phyloP scores from a whole-genome alignment of 2,888 invertebrate genomes.

The Lasius fuliginosus region DNA sequence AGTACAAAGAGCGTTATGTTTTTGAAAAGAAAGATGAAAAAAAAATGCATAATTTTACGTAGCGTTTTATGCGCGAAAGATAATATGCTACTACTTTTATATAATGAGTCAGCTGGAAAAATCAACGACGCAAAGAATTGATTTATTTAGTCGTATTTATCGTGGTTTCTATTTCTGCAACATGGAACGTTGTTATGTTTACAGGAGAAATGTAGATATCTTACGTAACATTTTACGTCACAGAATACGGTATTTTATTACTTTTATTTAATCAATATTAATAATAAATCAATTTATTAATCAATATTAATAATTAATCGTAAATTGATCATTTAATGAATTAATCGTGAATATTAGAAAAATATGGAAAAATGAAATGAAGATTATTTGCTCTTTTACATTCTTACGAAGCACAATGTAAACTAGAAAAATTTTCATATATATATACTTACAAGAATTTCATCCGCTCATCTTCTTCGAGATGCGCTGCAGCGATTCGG shows the following conservation, averaged over 20 bases:
- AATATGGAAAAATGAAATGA: not conserved
- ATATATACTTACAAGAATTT: not conserved
- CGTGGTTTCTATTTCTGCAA: not conserved
- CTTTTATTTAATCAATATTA: no score
- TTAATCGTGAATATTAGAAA: not conserved
- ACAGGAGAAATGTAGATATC: constrained; percentile 5
- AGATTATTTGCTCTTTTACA: not conserved
- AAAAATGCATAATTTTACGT: constrained; percentile 16
- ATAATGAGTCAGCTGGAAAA: constrained; percentile 25
- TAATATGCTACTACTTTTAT: constrained; percentile 15
- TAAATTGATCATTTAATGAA: no score
- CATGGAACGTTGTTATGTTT: not conserved
- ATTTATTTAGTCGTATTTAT: constrained; percentile 24
- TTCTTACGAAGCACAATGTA: not conserved
- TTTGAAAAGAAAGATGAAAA: not conserved
- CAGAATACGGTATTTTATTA: not conserved
- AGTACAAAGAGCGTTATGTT: constrained; percentile 19
- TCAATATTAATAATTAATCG: no score
- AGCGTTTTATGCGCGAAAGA: constrained; percentile 5
- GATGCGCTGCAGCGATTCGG: not conserved
- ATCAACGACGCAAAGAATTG: constrained; percentile 15
- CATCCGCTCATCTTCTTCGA: not conserved
- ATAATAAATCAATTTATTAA: no score
- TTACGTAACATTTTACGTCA: not conserved
- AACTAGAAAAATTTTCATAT: not conserved